phyloP scores from a whole-genome alignment of 2,797 vertebrate genomes.

The Myiothlypis coronata region DNA sequence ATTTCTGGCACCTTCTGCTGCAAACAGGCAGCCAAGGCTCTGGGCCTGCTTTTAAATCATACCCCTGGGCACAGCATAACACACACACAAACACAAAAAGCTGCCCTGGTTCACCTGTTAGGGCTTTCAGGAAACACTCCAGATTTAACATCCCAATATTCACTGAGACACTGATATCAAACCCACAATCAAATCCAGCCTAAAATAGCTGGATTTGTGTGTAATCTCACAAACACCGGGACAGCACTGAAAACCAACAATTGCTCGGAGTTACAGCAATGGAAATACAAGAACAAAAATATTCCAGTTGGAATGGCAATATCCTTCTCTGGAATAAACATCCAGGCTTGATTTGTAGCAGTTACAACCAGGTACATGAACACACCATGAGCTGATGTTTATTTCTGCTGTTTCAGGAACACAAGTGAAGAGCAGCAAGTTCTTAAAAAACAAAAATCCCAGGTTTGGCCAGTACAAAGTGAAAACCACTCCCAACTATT shows the following conservation, averaged over 20 bases:
- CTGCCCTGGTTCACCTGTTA: background rate
- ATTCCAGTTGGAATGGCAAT: background rate
- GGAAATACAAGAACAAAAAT: background rate
- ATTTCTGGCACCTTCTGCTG: slow-evolving; percentile 10
- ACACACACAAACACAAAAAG: background rate
- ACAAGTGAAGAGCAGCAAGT: background rate
- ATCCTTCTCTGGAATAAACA: background rate
- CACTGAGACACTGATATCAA: background rate
- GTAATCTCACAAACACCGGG: background rate
- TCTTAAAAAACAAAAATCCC: background rate
- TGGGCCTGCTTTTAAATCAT: background rate
- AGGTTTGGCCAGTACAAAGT: background rate
- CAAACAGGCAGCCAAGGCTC: background rate
- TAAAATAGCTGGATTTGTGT: background rate
- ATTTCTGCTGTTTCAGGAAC: background rate
- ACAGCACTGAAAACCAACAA: background rate
- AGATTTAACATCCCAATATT: background rate
- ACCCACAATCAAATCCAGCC: background rate
- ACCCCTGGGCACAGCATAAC: background rate
- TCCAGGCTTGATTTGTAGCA: background rate
- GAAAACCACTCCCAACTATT: background rate
- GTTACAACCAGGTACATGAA: background rate
- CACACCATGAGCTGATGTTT: background rate
- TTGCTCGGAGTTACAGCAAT: background rate
- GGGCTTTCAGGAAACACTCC: background rate